Evolutionary conservation across 2,797 vertebrate genomes (phyloP).

Genomic region (Tokudaia muenninki): DNA sequence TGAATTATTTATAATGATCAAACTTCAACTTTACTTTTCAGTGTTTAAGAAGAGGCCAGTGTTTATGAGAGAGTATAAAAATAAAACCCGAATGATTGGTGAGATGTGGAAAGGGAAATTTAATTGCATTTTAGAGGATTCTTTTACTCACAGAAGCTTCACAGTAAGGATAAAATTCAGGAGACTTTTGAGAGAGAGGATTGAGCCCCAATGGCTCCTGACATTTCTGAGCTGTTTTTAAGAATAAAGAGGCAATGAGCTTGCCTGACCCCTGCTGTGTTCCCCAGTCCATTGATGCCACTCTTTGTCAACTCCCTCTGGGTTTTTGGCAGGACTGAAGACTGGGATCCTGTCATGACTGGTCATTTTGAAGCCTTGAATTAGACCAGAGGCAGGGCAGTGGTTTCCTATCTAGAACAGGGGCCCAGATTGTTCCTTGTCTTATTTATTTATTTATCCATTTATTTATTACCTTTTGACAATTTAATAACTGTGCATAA

Average conservation of each 20-base stretch:
- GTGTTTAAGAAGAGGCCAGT: not conserved
- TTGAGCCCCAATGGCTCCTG: not conserved
- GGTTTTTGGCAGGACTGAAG: not conserved
- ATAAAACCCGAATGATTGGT: not conserved
- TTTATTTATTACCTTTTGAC: not conserved
- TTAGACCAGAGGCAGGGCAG: not conserved
- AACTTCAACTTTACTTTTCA: slow-evolving; percentile 29
- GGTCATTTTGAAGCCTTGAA: slow-evolving; percentile 2
- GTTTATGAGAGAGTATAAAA: not conserved
- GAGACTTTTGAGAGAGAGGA: slow-evolving; percentile 41
- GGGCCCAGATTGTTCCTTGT: not conserved
- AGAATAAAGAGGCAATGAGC: slow-evolving; percentile 49
- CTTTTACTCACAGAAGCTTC: not conserved
- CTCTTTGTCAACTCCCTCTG: slow-evolving; percentile 1
- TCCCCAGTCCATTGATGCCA: not conserved
- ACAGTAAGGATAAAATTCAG: slow-evolving; percentile 47
- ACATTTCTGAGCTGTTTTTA: slow-evolving; percentile 50
- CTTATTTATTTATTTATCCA: not conserved
- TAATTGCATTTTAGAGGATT: slow-evolving; percentile 29
- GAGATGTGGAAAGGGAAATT: not conserved
- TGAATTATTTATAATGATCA: slow-evolving; percentile 47
- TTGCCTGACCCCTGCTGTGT: not conserved
- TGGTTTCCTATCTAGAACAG: not conserved
- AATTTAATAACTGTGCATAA: not conserved
- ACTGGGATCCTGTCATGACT: not conserved